Base-by-base conservation (phyloP, 35 echinoderm and acorn worm genomes). In the Ophiothrix spiculata region DNA sequence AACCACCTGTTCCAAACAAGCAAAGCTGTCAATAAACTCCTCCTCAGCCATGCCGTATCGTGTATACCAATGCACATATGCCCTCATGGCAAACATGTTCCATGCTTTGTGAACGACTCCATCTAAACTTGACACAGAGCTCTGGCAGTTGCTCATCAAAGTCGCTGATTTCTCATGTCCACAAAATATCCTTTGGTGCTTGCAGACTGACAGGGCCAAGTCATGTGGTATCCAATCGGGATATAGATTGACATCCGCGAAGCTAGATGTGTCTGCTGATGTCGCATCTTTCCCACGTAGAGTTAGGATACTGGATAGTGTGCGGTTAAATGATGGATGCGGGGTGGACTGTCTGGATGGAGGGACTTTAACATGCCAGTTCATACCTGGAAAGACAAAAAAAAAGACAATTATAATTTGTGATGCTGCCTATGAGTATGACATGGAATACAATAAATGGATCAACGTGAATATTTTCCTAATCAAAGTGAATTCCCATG, bases 21-120 rank as follows among this genome's bases (percentile, higher is more conserved):
- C 96, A 94, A 99, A 99, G 42, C 92, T 89, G 82, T 99, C 96
- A 32, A 99, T 93, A 74, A 99, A 99, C 34, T 99, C 92, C 37
- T 99, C 96, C 60, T 99, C 96, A 0, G 77, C 49, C 91, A 99
- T 86, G 23, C 96, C 96, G 74, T 99, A 90, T 28, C 96, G 49
- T 11, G 89, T 90, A 79, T 99, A 99, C 96, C 92, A 93, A 63
- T 99, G 96, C 0, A 93, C 92, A 80, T 99, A 99, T 0, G 96
- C 96, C 86, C 96, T 80, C 89, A 93, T 91, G 49, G 92, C 96
- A 92, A 98, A 99, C 96, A 99, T 94, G 29, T 87, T 74, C 96
- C 92, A 94, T 1, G 92, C 96, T 83, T 99, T 99, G 13, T 80
- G 49, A 0, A 99, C 79, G 32, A 91, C 76, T 1, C 15, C 84